Evolutionary conservation across 2,113 vertebrate species (phyloP).

Genomic region (Podilymbus podiceps): DNA sequence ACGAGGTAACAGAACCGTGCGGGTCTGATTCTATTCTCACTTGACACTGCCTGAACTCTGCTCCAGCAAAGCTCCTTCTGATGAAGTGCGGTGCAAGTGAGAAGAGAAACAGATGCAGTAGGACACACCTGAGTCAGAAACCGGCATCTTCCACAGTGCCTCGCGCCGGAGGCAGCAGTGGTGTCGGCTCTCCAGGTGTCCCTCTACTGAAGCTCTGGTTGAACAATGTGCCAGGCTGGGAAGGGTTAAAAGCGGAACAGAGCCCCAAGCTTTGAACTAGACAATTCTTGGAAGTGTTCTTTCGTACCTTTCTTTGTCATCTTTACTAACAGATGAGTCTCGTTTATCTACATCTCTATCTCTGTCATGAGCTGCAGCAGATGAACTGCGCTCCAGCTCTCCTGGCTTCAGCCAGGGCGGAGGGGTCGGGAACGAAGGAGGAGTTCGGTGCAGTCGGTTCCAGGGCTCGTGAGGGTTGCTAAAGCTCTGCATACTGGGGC

Average conservation of each 20-base stretch:
- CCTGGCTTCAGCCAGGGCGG: constrained; percentile 97
- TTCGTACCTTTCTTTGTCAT: constrained; percentile 96
- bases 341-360: constrained; percentile 94
- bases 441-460: constrained; percentile 97
- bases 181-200: neutral
- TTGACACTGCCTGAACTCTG: neutral
- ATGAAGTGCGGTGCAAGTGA: neutral
- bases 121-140: neutral
- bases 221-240: constrained; percentile 65
- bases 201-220: constrained; percentile 19
- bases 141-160: neutral
- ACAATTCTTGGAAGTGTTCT: constrained; percentile 72
- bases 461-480: constrained; percentile 92
- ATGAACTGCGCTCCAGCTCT: constrained; percentile 91
- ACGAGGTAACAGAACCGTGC: neutral
- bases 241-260: constrained; percentile 54
- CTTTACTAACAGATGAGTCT: constrained; percentile 89
- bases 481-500: constrained; percentile 90
- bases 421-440: constrained; percentile 96
- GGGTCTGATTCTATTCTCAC: constrained; percentile 26
- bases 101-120: neutral
- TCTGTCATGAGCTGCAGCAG: constrained; percentile 91
- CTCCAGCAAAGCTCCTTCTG: neutral
- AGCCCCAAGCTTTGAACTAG: constrained; percentile 64
- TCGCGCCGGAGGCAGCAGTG: accelerated